Percentiles rank a stretch among this genome's conserved stretches.
phyloP scores from a whole-genome alignment of 2,888 invertebrate genomes.

The Drosophila vallismaia region DNA sequence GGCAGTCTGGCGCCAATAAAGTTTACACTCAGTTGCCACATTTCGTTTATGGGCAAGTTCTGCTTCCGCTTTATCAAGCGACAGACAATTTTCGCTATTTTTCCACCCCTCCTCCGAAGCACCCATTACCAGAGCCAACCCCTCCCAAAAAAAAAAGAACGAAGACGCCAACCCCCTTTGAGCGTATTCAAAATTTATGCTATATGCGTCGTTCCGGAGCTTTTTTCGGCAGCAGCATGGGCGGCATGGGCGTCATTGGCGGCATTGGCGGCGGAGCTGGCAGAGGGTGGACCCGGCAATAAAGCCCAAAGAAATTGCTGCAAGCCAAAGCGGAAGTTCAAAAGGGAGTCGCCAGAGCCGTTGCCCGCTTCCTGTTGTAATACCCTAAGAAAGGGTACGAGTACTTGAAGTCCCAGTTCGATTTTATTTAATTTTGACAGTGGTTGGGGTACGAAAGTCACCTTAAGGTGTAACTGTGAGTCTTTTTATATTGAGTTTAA shows the following conservation, averaged over 20 bases:
- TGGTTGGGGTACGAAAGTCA: too few relatives aligned
- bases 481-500: neutral
- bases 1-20: constrained; percentile 81
- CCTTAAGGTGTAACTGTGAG: too few relatives aligned
- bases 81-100: constrained; percentile 78
- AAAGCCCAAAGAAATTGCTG: constrained; percentile 76
- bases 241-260: too few relatives aligned
- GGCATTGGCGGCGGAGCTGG: neutral
- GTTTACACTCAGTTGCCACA: constrained; percentile 80
- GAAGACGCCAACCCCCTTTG: constrained; percentile 8
- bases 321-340: constrained; percentile 75
- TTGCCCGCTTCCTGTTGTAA: constrained; percentile 66
- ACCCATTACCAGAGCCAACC: neutral
- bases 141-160: neutral
- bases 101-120: constrained; percentile 23
- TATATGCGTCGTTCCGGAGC: constrained; percentile 71
- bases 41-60: constrained; percentile 79
- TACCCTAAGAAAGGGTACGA: constrained; percentile 23
- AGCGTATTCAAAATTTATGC: constrained; percentile 78
- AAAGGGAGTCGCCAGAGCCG: constrained; percentile 74
- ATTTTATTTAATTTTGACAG: too few relatives aligned
- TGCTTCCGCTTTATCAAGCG: constrained; percentile 79
- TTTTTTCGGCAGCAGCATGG: constrained; percentile 10
- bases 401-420: neutral
- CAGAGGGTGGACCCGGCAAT: constrained; percentile 43